These are phyloP conservation scores for cattle (Bos taurus) DNA, from an alignment of 2,113 vertebrate species.

Conservation along the genomic window DNA sequence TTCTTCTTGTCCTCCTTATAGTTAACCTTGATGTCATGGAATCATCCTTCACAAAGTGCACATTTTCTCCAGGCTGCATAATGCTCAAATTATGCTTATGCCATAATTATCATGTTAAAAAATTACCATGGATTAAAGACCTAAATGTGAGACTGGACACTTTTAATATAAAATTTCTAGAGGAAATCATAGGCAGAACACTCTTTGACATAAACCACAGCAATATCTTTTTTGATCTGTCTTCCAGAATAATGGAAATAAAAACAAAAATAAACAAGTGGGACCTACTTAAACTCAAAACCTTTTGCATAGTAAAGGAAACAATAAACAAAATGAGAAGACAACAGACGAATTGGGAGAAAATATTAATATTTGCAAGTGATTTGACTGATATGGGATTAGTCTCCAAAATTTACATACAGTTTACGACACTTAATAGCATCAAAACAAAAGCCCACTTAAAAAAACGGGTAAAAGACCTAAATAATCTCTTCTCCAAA, in stretches of 20 bases:
- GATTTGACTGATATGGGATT: background rate
- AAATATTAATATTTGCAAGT: background rate
- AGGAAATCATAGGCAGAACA: background rate
- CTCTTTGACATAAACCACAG: background rate
- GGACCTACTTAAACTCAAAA: background rate
- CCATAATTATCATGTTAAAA: background rate
- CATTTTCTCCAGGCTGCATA: background rate
- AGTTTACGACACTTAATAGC: background rate
- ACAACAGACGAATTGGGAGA: background rate
- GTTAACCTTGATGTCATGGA: background rate
- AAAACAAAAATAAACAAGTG: background rate
- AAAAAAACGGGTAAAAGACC: background rate
- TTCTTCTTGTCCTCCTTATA: background rate
- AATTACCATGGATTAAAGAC: background rate
- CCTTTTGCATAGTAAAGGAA: background rate
- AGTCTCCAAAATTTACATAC: background rate
- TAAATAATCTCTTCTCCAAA: background rate
- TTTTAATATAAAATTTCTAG: background rate
- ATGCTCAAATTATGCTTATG: background rate
- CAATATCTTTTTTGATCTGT: background rate
- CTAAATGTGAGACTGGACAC: background rate
- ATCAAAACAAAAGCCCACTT: background rate
- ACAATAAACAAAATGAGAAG: background rate
- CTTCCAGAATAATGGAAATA: background rate
- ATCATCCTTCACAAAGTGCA: constrained; percentile 12